Percentiles rank a stretch among this genome's conserved stretches.
Evolutionary conservation across 2,888 invertebrate species (phyloP).

Genomic region (Lomographa bimaculata): DNA sequence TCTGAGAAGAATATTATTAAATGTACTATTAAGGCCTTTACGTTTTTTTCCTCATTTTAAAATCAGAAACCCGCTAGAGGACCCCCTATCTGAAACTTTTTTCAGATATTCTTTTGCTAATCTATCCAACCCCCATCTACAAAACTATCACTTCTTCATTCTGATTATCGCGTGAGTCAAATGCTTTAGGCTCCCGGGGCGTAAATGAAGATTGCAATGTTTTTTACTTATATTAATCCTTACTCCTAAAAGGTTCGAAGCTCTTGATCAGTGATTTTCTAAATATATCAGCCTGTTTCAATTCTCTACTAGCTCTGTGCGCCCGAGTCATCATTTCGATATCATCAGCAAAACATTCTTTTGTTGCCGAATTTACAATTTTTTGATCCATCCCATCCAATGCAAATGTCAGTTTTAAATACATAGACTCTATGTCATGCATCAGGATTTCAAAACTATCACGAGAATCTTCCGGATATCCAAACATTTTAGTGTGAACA

Average conservation of each 20-base stretch:
- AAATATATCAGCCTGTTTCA: constrained; percentile 41
- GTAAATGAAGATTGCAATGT: too few relatives aligned
- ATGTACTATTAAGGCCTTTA: too few relatives aligned
- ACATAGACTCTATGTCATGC: constrained; percentile 38
- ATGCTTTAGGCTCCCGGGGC: too few relatives aligned
- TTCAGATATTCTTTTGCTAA: too few relatives aligned
- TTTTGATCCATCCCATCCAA: constrained; percentile 38
- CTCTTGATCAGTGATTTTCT: constrained; percentile 38
- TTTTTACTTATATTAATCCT: constrained; percentile 19
- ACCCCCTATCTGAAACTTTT: too few relatives aligned
- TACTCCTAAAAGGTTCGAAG: constrained; percentile 41
- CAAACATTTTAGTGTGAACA: constrained; percentile 36
- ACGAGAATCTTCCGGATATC: constrained; percentile 39
- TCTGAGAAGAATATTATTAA: too few relatives aligned
- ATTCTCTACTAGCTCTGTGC: constrained; percentile 36
- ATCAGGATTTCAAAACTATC: constrained; percentile 37
- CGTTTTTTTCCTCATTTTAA: too few relatives aligned
- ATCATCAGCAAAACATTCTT: constrained; percentile 39
- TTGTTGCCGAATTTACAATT: constrained; percentile 39
- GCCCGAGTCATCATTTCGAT: constrained; percentile 39
- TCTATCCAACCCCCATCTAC: too few relatives aligned
- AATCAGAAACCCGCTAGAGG: too few relatives aligned
- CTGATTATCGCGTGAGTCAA: too few relatives aligned
- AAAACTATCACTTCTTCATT: too few relatives aligned
- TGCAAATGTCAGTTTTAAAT: constrained; percentile 30